These are phyloP conservation scores for Xanthia icteritia DNA, from an alignment of 2,888 invertebrate species.

Conservation along the genomic window DNA sequence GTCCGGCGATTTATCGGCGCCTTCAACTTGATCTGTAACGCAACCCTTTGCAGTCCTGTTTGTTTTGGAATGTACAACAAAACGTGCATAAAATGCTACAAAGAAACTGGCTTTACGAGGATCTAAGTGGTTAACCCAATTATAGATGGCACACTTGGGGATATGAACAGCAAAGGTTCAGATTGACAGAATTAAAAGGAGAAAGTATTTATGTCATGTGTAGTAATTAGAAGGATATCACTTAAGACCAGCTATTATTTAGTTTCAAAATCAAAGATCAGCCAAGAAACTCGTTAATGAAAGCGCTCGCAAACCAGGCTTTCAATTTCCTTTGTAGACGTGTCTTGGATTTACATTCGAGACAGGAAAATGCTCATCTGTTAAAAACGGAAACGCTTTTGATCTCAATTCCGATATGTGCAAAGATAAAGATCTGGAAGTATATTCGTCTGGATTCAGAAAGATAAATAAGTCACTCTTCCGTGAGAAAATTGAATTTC, in stretches of 20 bases:
- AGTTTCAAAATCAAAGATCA: not conserved
- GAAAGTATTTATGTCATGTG: not conserved
- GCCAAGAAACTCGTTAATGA: not conserved
- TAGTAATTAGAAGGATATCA: not conserved
- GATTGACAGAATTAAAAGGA: not conserved
- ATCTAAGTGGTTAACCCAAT: slow-evolving; percentile 4
- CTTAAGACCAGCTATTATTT: not conserved
- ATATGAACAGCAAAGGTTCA: not conserved
- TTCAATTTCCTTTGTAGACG: not conserved
- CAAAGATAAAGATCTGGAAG: slow-evolving; percentile 6
- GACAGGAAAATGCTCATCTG: slow-evolving; percentile 20
- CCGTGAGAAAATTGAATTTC: not conserved
- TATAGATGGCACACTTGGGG: not conserved
- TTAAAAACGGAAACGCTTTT: slow-evolving; percentile 20
- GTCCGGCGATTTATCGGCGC: slow-evolving; percentile 74
- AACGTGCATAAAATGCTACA: slow-evolving; percentile 5
- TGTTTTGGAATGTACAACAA: slow-evolving; percentile 47
- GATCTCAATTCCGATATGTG: slow-evolving; percentile 6
- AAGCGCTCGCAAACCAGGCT: not conserved
- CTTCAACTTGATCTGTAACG: slow-evolving; percentile 77
- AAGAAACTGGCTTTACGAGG: not conserved
- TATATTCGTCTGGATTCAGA: not conserved
- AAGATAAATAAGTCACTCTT: not conserved
- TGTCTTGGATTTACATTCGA: slow-evolving; percentile 5
- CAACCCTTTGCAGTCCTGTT: slow-evolving; percentile 48